Evolutionary conservation across 2,113 vertebrate genomes (phyloP), one percentile per base, ranked within the genome.

Genomic region (Genyomyrus donnyi): DNA sequence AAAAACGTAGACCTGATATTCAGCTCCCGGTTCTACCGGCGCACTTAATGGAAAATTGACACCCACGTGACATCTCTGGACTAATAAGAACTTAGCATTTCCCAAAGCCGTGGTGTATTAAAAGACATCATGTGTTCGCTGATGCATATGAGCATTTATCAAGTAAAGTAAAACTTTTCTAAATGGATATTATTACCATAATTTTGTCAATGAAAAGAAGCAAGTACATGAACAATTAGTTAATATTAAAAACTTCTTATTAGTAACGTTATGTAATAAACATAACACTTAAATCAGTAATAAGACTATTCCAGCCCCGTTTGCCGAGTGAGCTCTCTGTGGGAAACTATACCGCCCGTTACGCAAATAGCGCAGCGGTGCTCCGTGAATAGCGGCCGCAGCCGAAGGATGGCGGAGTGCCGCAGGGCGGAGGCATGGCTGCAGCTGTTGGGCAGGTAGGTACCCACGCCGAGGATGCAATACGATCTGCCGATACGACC

Each of bases 381-480:
- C 31, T 53, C 39, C 35, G 50, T 53, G 88, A 83, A 89, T 83
- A 83, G 15, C 35, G 17, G 88, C 35, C n/a, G 66, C 46, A 39
- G 15, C 8, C 80, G 88, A 46, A 89, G 74, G 70, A 89, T 80
- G 74, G 74, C 74, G 74, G n/a, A 74, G n/a, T 35, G 10, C 66
- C 21, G 21, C 17, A 58, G 62, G n/a, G 88, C 15, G 35, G 74
- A 84, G 50, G 70, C 70, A 89, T 89, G 88, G 74, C 74, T 83
- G 88, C 88, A 15, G 88, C 15, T 53, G 70, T 48, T 5, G 74
- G 9, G 48, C 74, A 89, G 88, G 88, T 89, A 42, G 35, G 74
- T 77, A 5, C 45, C 19, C 3, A 24, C 24, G 24, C 24, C 24
- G 84, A 7, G 21, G 24, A 48, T 11, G 21, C 7, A 21, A 56